These are phyloP conservation scores for Thymelicus sylvestris DNA, from an alignment of 2,888 invertebrate species.

Conservation along the genomic window DNA sequence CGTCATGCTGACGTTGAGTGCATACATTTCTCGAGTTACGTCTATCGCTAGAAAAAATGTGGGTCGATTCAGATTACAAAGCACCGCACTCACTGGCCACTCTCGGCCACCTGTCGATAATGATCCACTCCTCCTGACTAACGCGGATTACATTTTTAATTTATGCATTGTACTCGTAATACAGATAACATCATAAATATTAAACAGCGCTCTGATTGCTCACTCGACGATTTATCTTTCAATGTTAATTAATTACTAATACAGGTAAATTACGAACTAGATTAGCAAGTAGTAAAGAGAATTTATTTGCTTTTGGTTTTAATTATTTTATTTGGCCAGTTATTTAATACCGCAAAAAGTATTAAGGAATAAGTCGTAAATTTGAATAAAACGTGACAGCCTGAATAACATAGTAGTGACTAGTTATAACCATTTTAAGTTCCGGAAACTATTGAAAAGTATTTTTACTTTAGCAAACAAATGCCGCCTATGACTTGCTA, in stretches of 20 bases:
- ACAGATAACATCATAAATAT: conserved; percentile 43
- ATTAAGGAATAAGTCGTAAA: no score
- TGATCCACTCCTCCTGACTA: conserved; percentile 28
- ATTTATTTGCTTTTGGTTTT: no score
- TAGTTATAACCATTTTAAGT: no score
- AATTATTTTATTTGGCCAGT: no score
- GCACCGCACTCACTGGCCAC: conserved; percentile 62
- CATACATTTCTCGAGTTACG: conserved; percentile 68
- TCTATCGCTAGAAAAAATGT: conserved; percentile 72
- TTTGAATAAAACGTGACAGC: no score
- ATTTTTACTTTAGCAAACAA: no score
- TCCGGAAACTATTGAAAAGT: no score
- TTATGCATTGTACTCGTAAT: conserved; percentile 14
- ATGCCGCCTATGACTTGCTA: no score
- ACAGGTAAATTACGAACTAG: neutral
- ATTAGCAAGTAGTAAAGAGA: neutral
- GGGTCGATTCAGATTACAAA: conserved; percentile 75
- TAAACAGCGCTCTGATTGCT: conserved; percentile 42
- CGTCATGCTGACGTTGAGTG: conserved; percentile 23
- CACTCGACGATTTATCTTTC: conserved; percentile 40
- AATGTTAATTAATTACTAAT: conserved; percentile 6
- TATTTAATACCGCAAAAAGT: no score
- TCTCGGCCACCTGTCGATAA: conserved; percentile 20
- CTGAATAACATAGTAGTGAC: no score
- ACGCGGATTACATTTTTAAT: conserved; percentile 13